These are phyloP conservation scores for Epinotia nisella DNA, from an alignment of 2,888 invertebrate species.

Conservation along the genomic window DNA sequence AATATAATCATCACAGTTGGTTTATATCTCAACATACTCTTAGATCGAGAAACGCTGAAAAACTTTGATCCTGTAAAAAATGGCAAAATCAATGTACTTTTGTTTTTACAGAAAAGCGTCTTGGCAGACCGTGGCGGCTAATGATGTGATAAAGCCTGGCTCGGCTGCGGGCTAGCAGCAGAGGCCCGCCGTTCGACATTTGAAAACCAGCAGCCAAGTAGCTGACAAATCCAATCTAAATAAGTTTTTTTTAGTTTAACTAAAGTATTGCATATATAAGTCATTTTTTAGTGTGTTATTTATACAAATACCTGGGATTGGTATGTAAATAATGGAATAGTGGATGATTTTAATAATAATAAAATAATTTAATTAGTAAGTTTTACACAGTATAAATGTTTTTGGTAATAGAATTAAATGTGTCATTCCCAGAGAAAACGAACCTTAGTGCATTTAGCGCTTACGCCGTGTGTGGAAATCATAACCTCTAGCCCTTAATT, in stretches of 20 bases:
- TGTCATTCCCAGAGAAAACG: too few relatives aligned
- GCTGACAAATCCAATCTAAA: constrained; percentile 2
- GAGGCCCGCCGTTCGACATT: constrained; percentile 2
- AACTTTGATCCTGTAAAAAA: too few relatives aligned
- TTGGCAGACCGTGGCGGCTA: constrained; percentile 29
- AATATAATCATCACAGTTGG: too few relatives aligned
- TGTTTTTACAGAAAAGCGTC: constrained; percentile 23
- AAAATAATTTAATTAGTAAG: too few relatives aligned
- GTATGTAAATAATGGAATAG: constrained; percentile 10
- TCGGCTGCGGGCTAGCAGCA: neutral
- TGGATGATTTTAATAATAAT: too few relatives aligned
- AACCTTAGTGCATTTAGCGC: too few relatives aligned
- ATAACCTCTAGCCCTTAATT: too few relatives aligned
- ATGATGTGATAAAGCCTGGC: constrained; percentile 9
- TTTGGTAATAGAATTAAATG: neutral
- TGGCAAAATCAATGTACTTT: neutral
- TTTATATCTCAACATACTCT: too few relatives aligned
- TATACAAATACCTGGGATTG: constrained; percentile 5
- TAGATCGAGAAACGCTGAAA: too few relatives aligned
- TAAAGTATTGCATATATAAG: constrained; percentile 20
- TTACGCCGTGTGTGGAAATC: too few relatives aligned
- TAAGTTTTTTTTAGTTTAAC: constrained; percentile 10
- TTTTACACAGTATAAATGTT: constrained; percentile 5
- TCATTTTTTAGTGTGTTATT: neutral
- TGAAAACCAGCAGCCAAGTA: neutral